phyloP scores from a whole-genome alignment of 2,113 vertebrate genomes.

The Cephalophus harveyi region DNA sequence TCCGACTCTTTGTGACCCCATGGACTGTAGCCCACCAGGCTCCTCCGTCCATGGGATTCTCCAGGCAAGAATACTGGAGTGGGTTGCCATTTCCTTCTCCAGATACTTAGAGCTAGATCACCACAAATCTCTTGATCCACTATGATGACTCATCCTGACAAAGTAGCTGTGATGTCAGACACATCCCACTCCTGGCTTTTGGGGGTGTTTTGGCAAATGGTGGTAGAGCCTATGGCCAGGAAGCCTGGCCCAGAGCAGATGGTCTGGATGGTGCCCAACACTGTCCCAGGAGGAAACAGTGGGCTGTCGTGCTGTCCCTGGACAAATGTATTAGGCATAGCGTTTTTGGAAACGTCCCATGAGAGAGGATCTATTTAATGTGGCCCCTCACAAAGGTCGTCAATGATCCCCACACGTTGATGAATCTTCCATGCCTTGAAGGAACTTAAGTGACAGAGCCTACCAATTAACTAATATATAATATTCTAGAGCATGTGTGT shows the following conservation, averaged over 20 bases:
- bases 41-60: too few species aligned
- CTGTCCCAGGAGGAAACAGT: slow-evolving; percentile 28
- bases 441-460: slow-evolving; percentile 10
- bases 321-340: neutral
- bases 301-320: neutral
- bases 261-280: slow-evolving; percentile 12
- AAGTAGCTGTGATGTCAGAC: slow-evolving; percentile 18
- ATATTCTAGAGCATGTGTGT: slow-evolving; percentile 16
- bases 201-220: slow-evolving; percentile 21
- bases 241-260: slow-evolving; percentile 41
- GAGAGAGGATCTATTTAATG: neutral
- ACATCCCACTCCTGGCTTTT: neutral
- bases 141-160: neutral
- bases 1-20: too few species aligned
- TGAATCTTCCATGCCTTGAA: slow-evolving; percentile 4
- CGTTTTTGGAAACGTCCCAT: neutral
- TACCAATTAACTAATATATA: slow-evolving; percentile 16
- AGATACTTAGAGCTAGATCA: neutral
- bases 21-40: too few species aligned
- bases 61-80: too few species aligned
- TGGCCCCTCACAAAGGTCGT: neutral
- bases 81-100: too few species aligned
- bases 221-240: neutral
- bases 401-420: neutral
- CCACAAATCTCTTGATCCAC: neutral